These are phyloP conservation scores for Odontamblyopus rebecca DNA, from an alignment of 2,797 vertebrate genomes.

Conservation along the genomic window DNA sequence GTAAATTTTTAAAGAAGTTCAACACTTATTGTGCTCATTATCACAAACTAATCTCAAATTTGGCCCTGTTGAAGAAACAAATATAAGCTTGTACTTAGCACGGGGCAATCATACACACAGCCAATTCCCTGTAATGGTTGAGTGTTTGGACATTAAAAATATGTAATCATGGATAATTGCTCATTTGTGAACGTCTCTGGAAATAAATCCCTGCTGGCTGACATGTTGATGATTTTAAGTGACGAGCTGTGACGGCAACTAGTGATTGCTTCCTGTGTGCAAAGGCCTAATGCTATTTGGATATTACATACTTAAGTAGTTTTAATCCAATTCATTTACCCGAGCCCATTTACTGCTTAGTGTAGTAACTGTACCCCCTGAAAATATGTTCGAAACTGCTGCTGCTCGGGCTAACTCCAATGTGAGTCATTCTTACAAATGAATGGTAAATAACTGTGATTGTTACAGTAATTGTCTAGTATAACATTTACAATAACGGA, in stretches of 20 bases:
- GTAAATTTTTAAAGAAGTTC: not conserved
- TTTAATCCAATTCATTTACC: conserved; percentile 38
- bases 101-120: conserved; percentile 12
- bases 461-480: not conserved
- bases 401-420: not conserved
- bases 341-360: conserved; percentile 36
- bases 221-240: conserved; percentile 19
- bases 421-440: not conserved
- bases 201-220: conserved; percentile 20
- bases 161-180: conserved; percentile 36
- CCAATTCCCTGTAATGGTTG: conserved; percentile 4
- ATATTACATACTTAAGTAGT: conserved; percentile 20
- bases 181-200: conserved; percentile 34
- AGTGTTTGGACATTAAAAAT: conserved; percentile 6
- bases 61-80: not conserved
- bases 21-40: not conserved
- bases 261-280: conserved; percentile 16
- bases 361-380: conserved; percentile 2
- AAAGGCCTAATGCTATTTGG: conserved; percentile 13
- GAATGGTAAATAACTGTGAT: not conserved
- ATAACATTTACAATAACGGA: not conserved
- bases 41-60: conserved; percentile 9
- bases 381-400: conserved; percentile 3
- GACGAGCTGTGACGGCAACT: conserved; percentile 4
- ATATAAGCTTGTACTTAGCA: conserved; percentile 6